Percentiles rank a stretch among this genome's conserved stretches.
Conservation (phyloP, 2,888 invertebrate species). For the Halictus quadricinctus region DNA sequence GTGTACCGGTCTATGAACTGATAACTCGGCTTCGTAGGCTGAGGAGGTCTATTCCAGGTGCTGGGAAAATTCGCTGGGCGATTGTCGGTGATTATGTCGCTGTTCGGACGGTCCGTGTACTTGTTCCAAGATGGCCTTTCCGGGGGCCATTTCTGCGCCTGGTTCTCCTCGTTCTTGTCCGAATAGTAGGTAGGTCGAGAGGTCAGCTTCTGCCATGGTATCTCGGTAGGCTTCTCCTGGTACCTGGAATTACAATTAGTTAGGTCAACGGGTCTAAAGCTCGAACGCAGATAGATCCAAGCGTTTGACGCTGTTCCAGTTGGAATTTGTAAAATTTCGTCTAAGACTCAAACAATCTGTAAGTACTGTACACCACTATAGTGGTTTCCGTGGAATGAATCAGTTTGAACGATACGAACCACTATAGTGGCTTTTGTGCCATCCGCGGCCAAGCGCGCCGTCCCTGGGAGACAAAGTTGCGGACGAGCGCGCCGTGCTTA, state of each 20-base stretch:
- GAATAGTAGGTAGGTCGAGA: slow-evolving; percentile 69
- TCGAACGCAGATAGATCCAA: background rate
- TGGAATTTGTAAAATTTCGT: background rate
- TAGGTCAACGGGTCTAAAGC: too few relatives aligned
- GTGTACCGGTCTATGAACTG: slow-evolving; percentile 67
- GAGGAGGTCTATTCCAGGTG: slow-evolving; percentile 76
- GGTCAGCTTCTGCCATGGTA: slow-evolving; percentile 71
- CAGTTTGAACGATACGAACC: too few relatives aligned
- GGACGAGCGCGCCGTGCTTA: too few relatives aligned
- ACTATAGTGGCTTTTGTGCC: too few relatives aligned
- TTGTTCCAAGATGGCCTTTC: slow-evolving; percentile 82
- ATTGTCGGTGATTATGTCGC: slow-evolving; percentile 85
- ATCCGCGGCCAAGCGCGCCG: too few relatives aligned
- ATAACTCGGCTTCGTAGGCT: slow-evolving; percentile 66
- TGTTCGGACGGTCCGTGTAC: slow-evolving; percentile 75
- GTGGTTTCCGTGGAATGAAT: too few relatives aligned
- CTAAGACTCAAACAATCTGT: background rate
- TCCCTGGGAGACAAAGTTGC: too few relatives aligned
- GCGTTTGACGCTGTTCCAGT: background rate
- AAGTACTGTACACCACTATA: too few relatives aligned
- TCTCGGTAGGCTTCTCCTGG: slow-evolving; percentile 73
- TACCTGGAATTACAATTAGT: slow-evolving; percentile 67
- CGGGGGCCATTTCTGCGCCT: slow-evolving; percentile 81
- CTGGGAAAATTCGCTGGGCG: slow-evolving; percentile 84
- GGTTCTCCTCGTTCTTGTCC: slow-evolving; percentile 74